A percentile compares a stretch with the other conserved stretches of the same genome.
phyloP scores from a whole-genome alignment of 2,113 vertebrate species.

The Dasyurus viverrinus region DNA sequence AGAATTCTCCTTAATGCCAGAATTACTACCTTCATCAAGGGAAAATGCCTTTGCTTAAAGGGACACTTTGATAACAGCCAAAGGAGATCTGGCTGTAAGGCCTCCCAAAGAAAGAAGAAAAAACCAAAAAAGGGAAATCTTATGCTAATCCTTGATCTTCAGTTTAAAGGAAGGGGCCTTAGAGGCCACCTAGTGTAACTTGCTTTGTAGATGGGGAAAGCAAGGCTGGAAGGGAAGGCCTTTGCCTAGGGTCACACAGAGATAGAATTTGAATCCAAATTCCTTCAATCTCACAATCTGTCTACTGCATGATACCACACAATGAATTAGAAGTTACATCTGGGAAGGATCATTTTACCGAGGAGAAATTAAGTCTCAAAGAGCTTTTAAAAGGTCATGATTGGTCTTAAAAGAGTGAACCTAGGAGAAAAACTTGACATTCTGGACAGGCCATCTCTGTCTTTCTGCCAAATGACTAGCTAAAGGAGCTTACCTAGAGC shows the following conservation, averaged over 20 bases:
- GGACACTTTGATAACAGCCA: not conserved
- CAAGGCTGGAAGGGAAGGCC: not conserved
- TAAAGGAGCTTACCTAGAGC: not conserved
- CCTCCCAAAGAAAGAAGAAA: not conserved
- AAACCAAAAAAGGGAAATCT: not conserved
- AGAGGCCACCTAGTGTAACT: not conserved
- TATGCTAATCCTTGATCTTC: not conserved
- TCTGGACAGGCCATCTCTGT: not conserved
- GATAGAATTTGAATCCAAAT: not conserved
- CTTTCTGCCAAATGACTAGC: not conserved
- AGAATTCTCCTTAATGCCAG: not conserved
- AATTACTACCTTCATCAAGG: slow-evolving; percentile 3
- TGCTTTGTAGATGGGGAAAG: not conserved
- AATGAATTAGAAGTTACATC: not conserved
- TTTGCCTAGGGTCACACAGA: not conserved
- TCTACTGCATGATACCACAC: not conserved
- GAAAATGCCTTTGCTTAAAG: not conserved
- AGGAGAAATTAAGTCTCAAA: not conserved
- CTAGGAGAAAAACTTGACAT: not conserved
- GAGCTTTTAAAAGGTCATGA: not conserved
- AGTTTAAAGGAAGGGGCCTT: not conserved
- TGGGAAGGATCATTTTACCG: not conserved
- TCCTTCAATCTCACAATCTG: not conserved
- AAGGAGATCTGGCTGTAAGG: not conserved
- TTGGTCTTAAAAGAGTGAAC: not conserved